A percentile compares a stretch with the other conserved stretches of the same genome.
Conservation (phyloP, 2,797 vertebrate genomes). For the Telmatherina bonti region DNA sequence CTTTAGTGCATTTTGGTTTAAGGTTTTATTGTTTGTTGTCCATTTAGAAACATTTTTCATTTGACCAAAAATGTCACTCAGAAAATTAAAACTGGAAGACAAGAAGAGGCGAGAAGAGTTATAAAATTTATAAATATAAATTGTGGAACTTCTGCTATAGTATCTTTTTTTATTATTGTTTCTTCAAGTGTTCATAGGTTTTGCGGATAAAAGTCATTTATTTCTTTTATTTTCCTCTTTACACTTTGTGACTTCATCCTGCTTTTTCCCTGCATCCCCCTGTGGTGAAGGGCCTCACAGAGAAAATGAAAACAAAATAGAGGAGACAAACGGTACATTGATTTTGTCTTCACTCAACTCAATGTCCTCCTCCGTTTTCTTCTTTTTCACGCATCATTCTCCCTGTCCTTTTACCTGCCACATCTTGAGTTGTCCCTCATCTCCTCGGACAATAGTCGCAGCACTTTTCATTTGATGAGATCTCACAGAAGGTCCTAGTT, state of each 20-base stretch:
- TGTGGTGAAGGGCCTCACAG: constrained; percentile 54
- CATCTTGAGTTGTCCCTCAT: constrained; percentile 35
- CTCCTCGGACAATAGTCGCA: constrained; percentile 37
- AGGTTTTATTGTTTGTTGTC: constrained; percentile 37
- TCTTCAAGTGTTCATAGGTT: constrained; percentile 41
- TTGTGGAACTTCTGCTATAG: constrained; percentile 35
- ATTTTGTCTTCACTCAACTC: constrained; percentile 51
- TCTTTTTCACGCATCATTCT: constrained; percentile 58
- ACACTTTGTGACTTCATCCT: constrained; percentile 33
- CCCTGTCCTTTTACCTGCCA: constrained; percentile 29
- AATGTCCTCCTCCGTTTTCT: constrained; percentile 55
- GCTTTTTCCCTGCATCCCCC: constrained; percentile 49
- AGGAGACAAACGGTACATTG: constrained; percentile 78
- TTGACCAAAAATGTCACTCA: constrained; percentile 53
- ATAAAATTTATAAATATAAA: background rate
- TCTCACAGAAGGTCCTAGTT: constrained; percentile 50
- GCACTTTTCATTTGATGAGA: constrained; percentile 42
- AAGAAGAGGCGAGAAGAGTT: constrained; percentile 14
- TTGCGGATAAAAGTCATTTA: constrained; percentile 52
- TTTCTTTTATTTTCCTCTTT: constrained; percentile 47
- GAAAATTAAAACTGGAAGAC: constrained; percentile 39
- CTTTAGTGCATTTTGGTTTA: constrained; percentile 42
- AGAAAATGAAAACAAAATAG: constrained; percentile 75
- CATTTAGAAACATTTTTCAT: constrained; percentile 47
- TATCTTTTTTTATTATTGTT: constrained; percentile 52